Percentiles rank a stretch among this genome's conserved stretches.
phyloP scores from a whole-genome alignment of 2,888 invertebrate species.

The Synergus japonicus region DNA sequence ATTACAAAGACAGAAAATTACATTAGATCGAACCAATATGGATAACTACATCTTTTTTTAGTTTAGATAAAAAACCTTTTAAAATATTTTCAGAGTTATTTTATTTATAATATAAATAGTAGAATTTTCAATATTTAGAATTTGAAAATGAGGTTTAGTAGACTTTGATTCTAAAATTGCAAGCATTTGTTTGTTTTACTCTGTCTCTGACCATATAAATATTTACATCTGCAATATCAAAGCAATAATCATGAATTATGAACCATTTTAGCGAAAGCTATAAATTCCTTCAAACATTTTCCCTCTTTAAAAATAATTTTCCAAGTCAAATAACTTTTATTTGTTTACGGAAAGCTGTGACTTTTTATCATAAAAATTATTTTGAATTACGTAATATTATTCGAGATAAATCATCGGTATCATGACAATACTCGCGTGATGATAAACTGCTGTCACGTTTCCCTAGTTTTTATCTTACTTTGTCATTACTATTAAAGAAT shows the following conservation, averaged over 20 bases:
- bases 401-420: background rate
- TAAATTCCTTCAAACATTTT: background rate
- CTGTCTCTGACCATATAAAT: background rate
- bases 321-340: background rate
- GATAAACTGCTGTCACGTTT: conserved; percentile 36
- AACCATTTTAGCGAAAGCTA: background rate
- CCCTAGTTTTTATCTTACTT: background rate
- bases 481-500: conserved; percentile 37
- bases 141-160: background rate
- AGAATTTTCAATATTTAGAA: background rate
- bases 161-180: background rate
- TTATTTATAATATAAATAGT: background rate
- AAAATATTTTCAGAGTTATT: background rate
- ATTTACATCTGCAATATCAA: background rate
- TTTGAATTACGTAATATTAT: conserved; percentile 12
- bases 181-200: background rate
- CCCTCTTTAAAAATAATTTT: background rate
- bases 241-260: background rate
- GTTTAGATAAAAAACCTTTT: background rate
- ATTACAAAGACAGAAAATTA: too few relatives aligned
- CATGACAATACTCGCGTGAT: conserved; percentile 26
- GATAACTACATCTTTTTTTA: background rate
- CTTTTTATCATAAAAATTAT: conserved; percentile 14
- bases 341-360: background rate
- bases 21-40: background rate